Evolutionary conservation across 2,113 vertebrate genomes (phyloP), one percentile per base, ranked within the genome.

Genomic region (Apodemus sylvaticus): DNA sequence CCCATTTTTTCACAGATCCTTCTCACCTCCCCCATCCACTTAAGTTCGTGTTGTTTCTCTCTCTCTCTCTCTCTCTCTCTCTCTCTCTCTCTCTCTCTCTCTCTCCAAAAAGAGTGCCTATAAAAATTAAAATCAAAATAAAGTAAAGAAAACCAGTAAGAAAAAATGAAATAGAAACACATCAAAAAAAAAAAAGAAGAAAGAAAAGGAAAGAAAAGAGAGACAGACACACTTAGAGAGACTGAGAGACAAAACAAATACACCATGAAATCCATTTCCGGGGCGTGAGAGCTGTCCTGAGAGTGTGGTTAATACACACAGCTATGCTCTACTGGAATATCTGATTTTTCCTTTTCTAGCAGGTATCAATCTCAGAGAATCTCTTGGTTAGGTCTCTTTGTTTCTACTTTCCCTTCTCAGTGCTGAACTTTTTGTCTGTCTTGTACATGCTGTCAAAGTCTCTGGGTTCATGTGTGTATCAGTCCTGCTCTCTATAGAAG

Each of bases 11-110:
- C 22, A 83, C 6, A 82, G 22, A 4, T 20, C 22, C 7, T 39
- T 60, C 0, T 3, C 19, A 39, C 19, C 22, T 42, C 20, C 7
- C 7, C 2, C 0, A 62, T 4, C 13, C 24, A 83, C n/a, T 42
- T 42, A 39, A 39, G 20, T 39, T 82, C 24, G 42, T 42, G 81
- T n/a, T n/a, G n/a, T n/a, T n/a, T n/a, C n/a, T n/a, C n/a, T n/a
- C n/a, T n/a, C n/a, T n/a, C n/a, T n/a, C n/a, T n/a, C n/a, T n/a
- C n/a, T n/a, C n/a, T n/a, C n/a, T n/a, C n/a, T n/a, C n/a, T n/a
- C n/a, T n/a, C n/a, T n/a, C n/a, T n/a, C n/a, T n/a, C n/a, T n/a
- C n/a, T n/a, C n/a, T n/a, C n/a, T n/a, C n/a, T n/a, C n/a, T n/a
- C n/a, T n/a, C n/a, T n/a, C n/a, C n/a, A n/a, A n/a, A n/a, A n/a